Conservation (phyloP, 2,797 vertebrate species). For the Tragopan temminckii region DNA sequence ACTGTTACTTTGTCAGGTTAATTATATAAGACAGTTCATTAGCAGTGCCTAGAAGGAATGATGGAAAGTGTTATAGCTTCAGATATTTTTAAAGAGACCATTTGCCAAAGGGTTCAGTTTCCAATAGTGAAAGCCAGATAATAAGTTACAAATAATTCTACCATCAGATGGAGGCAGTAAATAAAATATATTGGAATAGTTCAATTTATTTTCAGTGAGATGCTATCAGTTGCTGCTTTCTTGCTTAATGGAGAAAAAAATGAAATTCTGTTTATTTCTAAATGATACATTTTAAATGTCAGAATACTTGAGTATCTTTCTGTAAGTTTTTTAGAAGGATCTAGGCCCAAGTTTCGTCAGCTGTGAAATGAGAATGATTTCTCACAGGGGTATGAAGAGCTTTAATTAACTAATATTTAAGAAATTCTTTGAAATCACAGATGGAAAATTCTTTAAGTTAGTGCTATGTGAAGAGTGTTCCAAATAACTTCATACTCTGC, state of each 20-base stretch:
- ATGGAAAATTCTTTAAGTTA: not conserved
- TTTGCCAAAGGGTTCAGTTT: constrained; percentile 1
- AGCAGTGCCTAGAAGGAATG: not conserved
- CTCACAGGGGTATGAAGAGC: not conserved
- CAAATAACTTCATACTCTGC: constrained; percentile 12
- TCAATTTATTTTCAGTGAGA: not conserved
- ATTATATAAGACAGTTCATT: constrained; percentile 7
- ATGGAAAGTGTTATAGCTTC: not conserved
- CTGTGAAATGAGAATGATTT: not conserved
- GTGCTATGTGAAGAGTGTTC: not conserved
- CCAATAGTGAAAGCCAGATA: not conserved
- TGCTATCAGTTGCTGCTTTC: not conserved
- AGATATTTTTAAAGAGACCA: not conserved
- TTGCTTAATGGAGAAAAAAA: not conserved
- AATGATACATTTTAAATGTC: not conserved
- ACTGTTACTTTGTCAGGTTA: constrained; percentile 6
- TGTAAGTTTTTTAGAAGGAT: not conserved
- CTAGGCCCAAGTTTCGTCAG: not conserved
- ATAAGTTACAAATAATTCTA: constrained; percentile 5
- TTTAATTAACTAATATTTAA: constrained; percentile 1
- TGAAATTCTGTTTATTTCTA: not conserved
- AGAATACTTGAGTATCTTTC: not conserved
- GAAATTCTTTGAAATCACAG: not conserved
- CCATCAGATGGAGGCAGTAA: not conserved
- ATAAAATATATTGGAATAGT: not conserved